phyloP scores from a whole-genome alignment of 2,113 vertebrate species.

The Tor tambroides region DNA sequence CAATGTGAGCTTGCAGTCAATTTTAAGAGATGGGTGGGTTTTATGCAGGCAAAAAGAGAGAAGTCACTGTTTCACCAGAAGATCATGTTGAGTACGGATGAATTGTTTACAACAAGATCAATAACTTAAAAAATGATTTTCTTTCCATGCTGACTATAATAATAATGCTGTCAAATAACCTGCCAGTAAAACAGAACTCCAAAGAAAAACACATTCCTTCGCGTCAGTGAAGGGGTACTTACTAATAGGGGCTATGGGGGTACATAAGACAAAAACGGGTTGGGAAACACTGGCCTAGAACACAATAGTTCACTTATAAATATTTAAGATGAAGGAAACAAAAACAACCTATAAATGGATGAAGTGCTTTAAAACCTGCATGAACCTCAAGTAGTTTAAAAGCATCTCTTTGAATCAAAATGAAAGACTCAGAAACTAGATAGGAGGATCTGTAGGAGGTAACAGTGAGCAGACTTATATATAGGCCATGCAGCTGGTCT shows the following conservation, averaged over 20 bases:
- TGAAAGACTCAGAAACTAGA: neutral
- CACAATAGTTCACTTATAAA: slow-evolving; percentile 39
- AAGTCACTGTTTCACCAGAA: neutral
- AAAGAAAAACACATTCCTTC: neutral
- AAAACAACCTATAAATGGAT: slow-evolving; percentile 20
- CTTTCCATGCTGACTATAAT: neutral
- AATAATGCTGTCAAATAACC: neutral
- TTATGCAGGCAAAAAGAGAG: neutral
- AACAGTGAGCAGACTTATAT: slow-evolving; percentile 43
- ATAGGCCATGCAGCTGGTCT: slow-evolving; percentile 27
- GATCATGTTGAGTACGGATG: neutral
- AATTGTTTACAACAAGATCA: neutral
- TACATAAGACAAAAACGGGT: neutral
- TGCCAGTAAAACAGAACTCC: neutral
- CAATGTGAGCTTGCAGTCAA: neutral
- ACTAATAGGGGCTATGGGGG: neutral
- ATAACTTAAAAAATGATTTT: neutral
- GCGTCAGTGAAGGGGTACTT: neutral
- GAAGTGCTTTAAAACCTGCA: slow-evolving; percentile 20
- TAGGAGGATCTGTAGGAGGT: neutral
- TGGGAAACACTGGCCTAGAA: neutral
- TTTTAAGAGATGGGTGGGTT: neutral
- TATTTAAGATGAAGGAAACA: slow-evolving; percentile 27
- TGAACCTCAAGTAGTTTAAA: slow-evolving; percentile 3
- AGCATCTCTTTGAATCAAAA: slow-evolving; percentile 18